phyloP scores from a whole-genome alignment of 2,113 vertebrate species.

The Rousettus leschenaultii region DNA sequence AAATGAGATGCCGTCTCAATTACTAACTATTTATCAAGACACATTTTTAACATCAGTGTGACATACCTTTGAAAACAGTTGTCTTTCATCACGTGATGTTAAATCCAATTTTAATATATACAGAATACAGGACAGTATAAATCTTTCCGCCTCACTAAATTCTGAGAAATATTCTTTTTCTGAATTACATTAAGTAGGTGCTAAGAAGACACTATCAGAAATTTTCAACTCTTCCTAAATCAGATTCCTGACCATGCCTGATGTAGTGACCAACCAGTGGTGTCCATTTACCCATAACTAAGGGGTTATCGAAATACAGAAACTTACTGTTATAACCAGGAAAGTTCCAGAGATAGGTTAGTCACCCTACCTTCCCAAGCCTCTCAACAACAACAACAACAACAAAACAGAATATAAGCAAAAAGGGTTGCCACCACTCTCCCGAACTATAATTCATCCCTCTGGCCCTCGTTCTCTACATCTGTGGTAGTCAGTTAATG shows the following conservation, averaged over 20 bases:
- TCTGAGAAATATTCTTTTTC: neutral
- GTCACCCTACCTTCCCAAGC: neutral
- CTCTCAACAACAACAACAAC: neutral
- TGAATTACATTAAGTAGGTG: neutral
- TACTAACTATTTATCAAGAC: constrained; percentile 15
- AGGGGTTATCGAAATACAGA: neutral
- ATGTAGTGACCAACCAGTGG: neutral
- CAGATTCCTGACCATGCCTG: neutral
- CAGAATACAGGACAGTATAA: neutral
- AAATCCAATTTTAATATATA: neutral
- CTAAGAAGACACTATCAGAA: neutral
- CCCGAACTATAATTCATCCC: neutral
- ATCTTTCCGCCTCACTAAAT: neutral
- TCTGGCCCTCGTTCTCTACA: neutral
- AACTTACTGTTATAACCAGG: neutral
- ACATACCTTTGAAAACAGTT: neutral
- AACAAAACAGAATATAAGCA: neutral
- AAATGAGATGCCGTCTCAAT: neutral
- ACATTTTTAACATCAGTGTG: neutral
- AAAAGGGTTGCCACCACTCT: neutral
- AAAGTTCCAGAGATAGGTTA: neutral
- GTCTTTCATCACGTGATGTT: neutral
- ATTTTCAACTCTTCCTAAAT: neutral
- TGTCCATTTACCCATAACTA: neutral
- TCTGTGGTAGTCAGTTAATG: neutral